phyloP scores from a whole-genome alignment of 2,113 vertebrate species.

The Gallinago paraguaiae region DNA sequence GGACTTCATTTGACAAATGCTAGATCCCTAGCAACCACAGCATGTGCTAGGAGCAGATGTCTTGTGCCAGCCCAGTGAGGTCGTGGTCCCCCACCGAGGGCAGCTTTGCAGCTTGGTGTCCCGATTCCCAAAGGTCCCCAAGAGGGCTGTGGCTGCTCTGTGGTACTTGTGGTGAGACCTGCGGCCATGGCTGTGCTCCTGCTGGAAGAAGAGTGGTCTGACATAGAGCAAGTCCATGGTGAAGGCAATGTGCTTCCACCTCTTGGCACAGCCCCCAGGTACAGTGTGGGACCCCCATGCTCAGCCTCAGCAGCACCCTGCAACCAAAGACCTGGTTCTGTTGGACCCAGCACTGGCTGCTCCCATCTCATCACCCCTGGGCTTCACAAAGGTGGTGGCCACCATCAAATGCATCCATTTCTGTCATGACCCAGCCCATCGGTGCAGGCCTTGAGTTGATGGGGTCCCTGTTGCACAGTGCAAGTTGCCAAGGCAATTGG shows the following conservation, averaged over 20 bases:
- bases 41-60: background rate
- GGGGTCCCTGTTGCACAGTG: rapidly evolving
- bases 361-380: background rate
- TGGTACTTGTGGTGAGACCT: rapidly evolving
- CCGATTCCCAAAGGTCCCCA: background rate
- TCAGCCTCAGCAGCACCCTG: background rate
- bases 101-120: background rate
- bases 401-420: background rate
- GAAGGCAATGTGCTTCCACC: background rate
- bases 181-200: rapidly evolving
- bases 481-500: background rate
- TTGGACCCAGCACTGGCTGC: rapidly evolving
- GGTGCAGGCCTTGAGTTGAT: rapidly evolving
- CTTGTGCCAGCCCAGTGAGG: background rate
- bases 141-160: background rate
- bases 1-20: background rate
- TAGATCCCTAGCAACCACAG: background rate
- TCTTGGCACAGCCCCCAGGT: background rate
- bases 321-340: background rate
- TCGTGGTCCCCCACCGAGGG: rapidly evolving
- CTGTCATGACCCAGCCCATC: background rate
- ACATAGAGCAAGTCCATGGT: rapidly evolving
- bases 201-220: background rate
- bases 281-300: background rate
- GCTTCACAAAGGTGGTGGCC: background rate